phyloP scores from a whole-genome alignment of 2,888 invertebrate genomes.

The Escarpia spicata region DNA sequence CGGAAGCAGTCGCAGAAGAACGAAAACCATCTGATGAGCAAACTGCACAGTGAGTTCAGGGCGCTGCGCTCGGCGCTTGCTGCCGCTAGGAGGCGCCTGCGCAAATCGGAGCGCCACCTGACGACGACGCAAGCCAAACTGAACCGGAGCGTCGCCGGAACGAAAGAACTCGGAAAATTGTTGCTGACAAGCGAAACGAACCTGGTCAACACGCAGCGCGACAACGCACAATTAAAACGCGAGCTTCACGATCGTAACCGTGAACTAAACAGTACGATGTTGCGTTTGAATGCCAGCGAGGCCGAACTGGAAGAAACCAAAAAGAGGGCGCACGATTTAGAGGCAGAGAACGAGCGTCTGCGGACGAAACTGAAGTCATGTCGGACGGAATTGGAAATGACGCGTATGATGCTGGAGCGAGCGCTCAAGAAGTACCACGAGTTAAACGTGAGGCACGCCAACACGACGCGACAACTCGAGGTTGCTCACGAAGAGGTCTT shows the following conservation, averaged over 20 bases:
- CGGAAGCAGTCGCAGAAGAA: constrained; percentile 25
- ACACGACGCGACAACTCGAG: constrained; percentile 23
- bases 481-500: constrained; percentile 26
- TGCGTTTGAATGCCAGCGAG: constrained; percentile 19
- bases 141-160: constrained; percentile 24
- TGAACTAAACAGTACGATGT: constrained; percentile 27
- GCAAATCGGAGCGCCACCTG: constrained; percentile 26
- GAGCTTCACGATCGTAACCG: constrained; percentile 19
- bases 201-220: background rate
- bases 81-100: constrained; percentile 18
- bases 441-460: constrained; percentile 34
- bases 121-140: constrained; percentile 29
- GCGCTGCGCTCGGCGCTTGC: constrained; percentile 30
- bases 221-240: background rate
- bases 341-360: constrained; percentile 24
- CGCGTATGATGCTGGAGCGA: constrained; percentile 25
- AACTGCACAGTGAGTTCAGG: constrained; percentile 36
- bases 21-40: constrained; percentile 37
- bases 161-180: constrained; percentile 26
- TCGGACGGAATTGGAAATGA: constrained; percentile 25
- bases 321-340: constrained; percentile 17
- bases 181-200: background rate
- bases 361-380: constrained; percentile 21
- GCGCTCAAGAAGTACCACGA: constrained; percentile 35
- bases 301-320: constrained; percentile 17